Evolutionary conservation across 1,140 invertebrate species (phyloP).

Genomic region (Macrobrachium nipponense): DNA sequence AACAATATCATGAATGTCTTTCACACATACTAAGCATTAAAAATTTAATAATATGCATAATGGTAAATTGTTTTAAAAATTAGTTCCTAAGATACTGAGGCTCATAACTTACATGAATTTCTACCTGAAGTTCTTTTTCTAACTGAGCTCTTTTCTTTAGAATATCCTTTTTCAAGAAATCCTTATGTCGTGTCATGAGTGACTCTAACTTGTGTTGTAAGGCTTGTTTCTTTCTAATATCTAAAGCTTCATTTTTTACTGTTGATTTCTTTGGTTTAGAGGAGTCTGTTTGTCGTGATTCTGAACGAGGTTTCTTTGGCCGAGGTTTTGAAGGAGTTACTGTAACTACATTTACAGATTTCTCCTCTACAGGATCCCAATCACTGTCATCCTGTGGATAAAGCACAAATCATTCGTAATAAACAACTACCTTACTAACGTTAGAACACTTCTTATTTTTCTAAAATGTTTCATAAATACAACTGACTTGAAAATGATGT

Average conservation of each 20-base stretch:
- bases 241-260: constrained; percentile 74
- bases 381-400: constrained; percentile 41
- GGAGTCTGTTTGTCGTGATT: constrained; percentile 48
- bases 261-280: constrained; percentile 66
- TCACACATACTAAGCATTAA: no score
- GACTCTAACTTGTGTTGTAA: constrained; percentile 66
- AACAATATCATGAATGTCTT: no score
- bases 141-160: constrained; percentile 88
- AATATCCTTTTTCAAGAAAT: constrained; percentile 93
- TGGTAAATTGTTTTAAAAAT: background rate
- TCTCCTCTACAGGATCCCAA: constrained; percentile 41
- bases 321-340: constrained; percentile 14
- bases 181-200: constrained; percentile 84
- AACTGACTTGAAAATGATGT: no score
- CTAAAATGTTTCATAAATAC: no score
- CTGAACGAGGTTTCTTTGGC: constrained; percentile 66
- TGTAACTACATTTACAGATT: constrained; percentile 18
- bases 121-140: constrained; percentile 90
- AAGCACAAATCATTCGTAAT: background rate
- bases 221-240: constrained; percentile 68
- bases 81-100: no score
- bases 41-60: background rate
- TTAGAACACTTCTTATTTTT: no score
- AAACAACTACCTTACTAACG: no score
- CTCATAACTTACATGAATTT: constrained; percentile 80